Conservation (phyloP, 2,113 vertebrate genomes). For the Coryphaenoides rupestris region DNA sequence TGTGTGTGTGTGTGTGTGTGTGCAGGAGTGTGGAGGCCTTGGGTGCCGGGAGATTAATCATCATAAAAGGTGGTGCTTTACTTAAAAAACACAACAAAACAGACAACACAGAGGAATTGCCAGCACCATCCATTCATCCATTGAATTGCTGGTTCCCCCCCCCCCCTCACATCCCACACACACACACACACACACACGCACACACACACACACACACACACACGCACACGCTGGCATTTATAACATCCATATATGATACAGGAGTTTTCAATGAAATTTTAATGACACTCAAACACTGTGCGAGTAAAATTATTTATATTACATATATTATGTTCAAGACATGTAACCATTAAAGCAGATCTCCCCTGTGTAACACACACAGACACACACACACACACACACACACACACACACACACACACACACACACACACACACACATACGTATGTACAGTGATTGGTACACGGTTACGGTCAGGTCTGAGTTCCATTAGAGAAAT, state of each 20-base stretch:
- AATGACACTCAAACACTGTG: too few relatives aligned
- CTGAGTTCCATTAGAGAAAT: conserved; percentile 63
- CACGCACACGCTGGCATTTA: too few relatives aligned
- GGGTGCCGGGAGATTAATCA: conserved; percentile 56
- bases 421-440: conserved; percentile 2
- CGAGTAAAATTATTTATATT: too few relatives aligned
- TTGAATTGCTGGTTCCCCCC: too few relatives aligned
- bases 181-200: too few relatives aligned
- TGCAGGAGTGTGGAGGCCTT: conserved; percentile 36
- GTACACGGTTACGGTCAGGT: conserved; percentile 31
- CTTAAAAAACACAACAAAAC: conserved; percentile 17
- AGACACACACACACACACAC: conserved; percentile 3
- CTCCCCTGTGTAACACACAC: background rate
- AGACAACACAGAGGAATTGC: too few relatives aligned
- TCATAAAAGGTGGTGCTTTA: conserved; percentile 49
- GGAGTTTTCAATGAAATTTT: too few relatives aligned
- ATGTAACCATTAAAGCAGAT: background rate
- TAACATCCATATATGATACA: too few relatives aligned
- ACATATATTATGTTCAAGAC: background rate
- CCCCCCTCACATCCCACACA: too few relatives aligned
- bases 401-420: conserved; percentile 10
- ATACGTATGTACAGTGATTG: conserved; percentile 19
- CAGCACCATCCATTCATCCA: background rate
- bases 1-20: conserved; percentile 3
- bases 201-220: too few relatives aligned